A percentile compares a stretch with the other conserved stretches of the same genome.
Conservation (phyloP, 2,797 vertebrate species). For the Australoheros facetus region DNA sequence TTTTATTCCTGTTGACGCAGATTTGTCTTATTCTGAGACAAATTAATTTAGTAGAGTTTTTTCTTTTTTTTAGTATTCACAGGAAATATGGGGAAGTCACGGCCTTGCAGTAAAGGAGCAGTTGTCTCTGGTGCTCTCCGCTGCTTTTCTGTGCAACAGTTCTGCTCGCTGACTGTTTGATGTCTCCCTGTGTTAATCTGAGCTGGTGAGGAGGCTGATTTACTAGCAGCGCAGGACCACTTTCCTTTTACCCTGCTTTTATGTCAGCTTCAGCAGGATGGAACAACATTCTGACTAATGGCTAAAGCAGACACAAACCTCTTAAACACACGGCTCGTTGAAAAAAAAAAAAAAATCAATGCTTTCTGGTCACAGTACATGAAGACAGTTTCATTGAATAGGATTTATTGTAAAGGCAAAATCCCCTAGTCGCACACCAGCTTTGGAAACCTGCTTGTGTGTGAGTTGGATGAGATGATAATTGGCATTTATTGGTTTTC, state of each 20-base stretch:
- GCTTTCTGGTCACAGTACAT: constrained; percentile 15
- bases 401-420: constrained; percentile 33
- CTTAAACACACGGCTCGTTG: constrained; percentile 9
- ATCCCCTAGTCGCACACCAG: background rate
- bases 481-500: background rate
- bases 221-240: constrained; percentile 59
- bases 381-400: constrained; percentile 39
- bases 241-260: constrained; percentile 50
- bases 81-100: constrained; percentile 10
- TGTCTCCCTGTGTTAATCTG: constrained; percentile 58
- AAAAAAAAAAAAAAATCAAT: constrained; percentile 2
- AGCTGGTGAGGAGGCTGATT: constrained; percentile 53
- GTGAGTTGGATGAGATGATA: background rate
- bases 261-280: constrained; percentile 43
- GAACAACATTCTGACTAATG: constrained; percentile 57
- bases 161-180: constrained; percentile 54
- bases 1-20: constrained; percentile 25
- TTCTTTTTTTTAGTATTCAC: constrained; percentile 4
- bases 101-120: background rate
- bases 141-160: constrained; percentile 27
- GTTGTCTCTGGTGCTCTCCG: constrained; percentile 5
- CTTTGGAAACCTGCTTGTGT: background rate
- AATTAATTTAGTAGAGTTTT: background rate
- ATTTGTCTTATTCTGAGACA: background rate
- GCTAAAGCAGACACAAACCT: constrained; percentile 60